Evolutionary conservation across 2,888 invertebrate species (phyloP).

Genomic region (Caenorhabditis angaria): DNA sequence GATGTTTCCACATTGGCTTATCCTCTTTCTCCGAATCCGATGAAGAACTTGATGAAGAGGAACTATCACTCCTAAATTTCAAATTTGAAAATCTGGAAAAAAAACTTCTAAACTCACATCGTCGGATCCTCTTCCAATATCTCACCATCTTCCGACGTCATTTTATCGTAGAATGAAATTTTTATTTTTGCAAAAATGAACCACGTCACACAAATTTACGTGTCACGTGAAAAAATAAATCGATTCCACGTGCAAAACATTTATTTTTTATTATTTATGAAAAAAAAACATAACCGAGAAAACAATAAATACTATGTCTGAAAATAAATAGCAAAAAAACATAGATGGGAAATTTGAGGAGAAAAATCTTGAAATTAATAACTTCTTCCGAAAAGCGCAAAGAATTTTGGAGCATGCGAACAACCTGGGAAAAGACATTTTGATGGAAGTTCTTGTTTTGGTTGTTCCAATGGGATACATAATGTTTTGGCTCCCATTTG

Average conservation of each 20-base stretch:
- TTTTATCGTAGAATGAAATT: background rate
- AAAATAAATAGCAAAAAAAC: background rate
- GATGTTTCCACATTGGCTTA: too few relatives aligned
- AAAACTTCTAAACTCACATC: background rate
- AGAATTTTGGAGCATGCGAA: constrained; percentile 82
- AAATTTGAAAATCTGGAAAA: too few relatives aligned
- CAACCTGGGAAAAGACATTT: constrained; percentile 90
- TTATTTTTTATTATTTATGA: background rate
- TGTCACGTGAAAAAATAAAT: background rate
- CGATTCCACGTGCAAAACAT: background rate
- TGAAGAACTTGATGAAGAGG: too few relatives aligned
- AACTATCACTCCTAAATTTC: too few relatives aligned
- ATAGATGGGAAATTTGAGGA: background rate
- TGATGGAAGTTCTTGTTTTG: constrained; percentile 61
- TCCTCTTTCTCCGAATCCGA: too few relatives aligned
- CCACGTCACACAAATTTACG: background rate
- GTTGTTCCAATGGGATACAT: constrained; percentile 91
- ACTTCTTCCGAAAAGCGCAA: constrained; percentile 93
- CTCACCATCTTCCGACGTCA: constrained; percentile 3
- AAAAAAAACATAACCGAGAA: background rate
- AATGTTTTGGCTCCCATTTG: constrained; percentile 96
- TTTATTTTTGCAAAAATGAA: background rate
- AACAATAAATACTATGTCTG: constrained; percentile 7
- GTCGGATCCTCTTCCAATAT: background rate
- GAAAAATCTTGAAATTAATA: constrained; percentile 78